Evolutionary conservation across 2,797 vertebrate genomes (phyloP).

Genomic region (Xiphophorus birchmanni): DNA sequence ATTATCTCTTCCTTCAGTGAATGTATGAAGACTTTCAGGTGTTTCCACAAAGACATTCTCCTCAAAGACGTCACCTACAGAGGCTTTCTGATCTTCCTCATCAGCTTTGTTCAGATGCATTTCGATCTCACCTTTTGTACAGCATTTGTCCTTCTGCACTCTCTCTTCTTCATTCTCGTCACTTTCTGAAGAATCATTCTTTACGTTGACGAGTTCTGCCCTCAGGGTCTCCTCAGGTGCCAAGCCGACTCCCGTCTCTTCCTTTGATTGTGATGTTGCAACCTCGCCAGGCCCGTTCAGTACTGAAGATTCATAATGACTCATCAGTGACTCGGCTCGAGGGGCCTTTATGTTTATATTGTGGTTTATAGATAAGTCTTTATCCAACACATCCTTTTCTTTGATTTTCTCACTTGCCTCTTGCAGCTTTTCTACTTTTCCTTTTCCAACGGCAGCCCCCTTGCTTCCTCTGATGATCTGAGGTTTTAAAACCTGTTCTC

Average conservation of each 20-base stretch:
- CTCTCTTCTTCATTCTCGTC: slow-evolving; percentile 78
- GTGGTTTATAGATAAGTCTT: slow-evolving; percentile 52
- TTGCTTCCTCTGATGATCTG: slow-evolving; percentile 39
- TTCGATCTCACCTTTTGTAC: slow-evolving; percentile 50
- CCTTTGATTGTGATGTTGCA: slow-evolving; percentile 2
- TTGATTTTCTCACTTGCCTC: slow-evolving; percentile 26
- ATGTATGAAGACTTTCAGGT: background rate
- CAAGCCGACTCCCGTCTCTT: slow-evolving; percentile 23
- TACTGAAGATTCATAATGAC: slow-evolving; percentile 28
- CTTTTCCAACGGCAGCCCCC: slow-evolving; percentile 24
- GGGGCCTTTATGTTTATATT: slow-evolving; percentile 40
- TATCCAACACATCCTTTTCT: slow-evolving; percentile 24
- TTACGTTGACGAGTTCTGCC: slow-evolving; percentile 80
- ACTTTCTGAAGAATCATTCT: slow-evolving; percentile 86
- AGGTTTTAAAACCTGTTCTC: slow-evolving; percentile 40
- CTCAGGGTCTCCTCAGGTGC: slow-evolving; percentile 68
- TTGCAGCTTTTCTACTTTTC: slow-evolving; percentile 44
- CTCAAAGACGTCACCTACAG: slow-evolving; percentile 77
- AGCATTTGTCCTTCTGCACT: slow-evolving; percentile 40
- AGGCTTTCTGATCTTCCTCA: slow-evolving; percentile 57
- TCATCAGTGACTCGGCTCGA: slow-evolving; percentile 12
- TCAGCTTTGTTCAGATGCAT: slow-evolving; percentile 62
- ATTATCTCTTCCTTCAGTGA: background rate
- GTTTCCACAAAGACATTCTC: slow-evolving; percentile 45
- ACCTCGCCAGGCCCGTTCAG: slow-evolving; percentile 10